phyloP scores from a whole-genome alignment of 2,797 vertebrate genomes.

The Chiloscyllium punctatum region DNA sequence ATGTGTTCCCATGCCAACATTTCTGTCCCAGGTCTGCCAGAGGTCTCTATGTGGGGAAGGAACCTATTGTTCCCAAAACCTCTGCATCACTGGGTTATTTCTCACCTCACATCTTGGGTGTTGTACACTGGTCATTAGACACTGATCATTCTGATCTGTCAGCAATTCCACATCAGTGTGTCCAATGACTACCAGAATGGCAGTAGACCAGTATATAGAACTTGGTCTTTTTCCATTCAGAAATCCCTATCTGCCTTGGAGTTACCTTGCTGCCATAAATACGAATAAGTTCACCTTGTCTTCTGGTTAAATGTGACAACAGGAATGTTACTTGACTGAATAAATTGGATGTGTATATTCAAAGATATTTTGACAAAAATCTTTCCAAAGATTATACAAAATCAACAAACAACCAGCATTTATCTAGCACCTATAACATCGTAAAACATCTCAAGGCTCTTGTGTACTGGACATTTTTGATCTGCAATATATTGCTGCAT shows the following conservation, averaged over 20 bases:
- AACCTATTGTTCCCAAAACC: background rate
- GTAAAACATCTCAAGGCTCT: background rate
- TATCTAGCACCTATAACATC: background rate
- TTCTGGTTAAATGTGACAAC: background rate
- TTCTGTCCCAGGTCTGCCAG: no score
- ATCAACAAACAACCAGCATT: background rate
- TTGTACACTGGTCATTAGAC: no score
- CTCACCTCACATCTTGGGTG: no score
- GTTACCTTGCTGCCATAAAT: background rate
- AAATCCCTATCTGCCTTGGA: background rate
- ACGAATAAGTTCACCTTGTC: background rate
- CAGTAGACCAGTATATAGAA: background rate
- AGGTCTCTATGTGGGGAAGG: background rate
- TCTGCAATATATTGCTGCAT: background rate
- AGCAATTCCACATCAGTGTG: no score
- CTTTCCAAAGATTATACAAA: background rate
- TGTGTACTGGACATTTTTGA: background rate
- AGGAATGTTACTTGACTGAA: background rate
- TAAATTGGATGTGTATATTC: background rate
- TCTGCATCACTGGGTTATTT: no score
- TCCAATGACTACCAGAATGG: background rate
- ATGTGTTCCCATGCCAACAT: no score
- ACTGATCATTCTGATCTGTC: no score
- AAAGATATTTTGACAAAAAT: background rate
- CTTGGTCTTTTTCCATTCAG: background rate